Evolutionary conservation across 2,797 vertebrate genomes (phyloP), one percentile per base, ranked within the genome.

Genomic region (Nyctalus aviator): DNA sequence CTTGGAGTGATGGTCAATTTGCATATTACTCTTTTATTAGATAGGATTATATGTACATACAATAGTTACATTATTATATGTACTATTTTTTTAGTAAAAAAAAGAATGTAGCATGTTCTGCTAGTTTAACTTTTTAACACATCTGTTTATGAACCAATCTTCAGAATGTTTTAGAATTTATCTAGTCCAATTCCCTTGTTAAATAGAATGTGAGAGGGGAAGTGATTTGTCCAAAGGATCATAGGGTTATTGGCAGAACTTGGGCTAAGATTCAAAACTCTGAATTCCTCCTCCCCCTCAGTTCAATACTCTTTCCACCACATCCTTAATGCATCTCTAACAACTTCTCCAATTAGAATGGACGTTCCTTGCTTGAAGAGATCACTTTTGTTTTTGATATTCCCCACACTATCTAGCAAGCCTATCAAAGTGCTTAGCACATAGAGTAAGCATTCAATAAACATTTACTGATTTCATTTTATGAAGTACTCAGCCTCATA

Each of bases 131-230:
- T 81, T 87, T 86, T 64, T 32, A 81, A 68, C 27, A 82, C 20
- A 81, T 77, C 23, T 81, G 37, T 79, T 90, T 57, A 89, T 88
- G 72, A 94, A 46, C 41, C 53, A 92, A 88, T 62, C 44, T 18
- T 73, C 25, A 95, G 23, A 78, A 35, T 68, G 32, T 57, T 71
- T 90, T 41, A 85, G 44, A 90, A 37, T 82, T 79, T 17, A 88
- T 27, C 23, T 66, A 57, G 62, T 48, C 27, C n/a, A 81, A 75
- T 46, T 94, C 27, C 41, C 21, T 79, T 81, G 94, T 75, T 48
- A 75, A 90, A 92, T 79, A 92, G 84, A 85, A 15, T 15, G 55
- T 5, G 2, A 90, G 12, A 86, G n/a, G 23, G 50, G 50, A 73
- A 64, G 27, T 83, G 35, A 71, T 77, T 59, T 92, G 23, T 59